These are phyloP conservation scores for Ia io DNA, from an alignment of 2,113 vertebrate species.

Conservation along the genomic window DNA sequence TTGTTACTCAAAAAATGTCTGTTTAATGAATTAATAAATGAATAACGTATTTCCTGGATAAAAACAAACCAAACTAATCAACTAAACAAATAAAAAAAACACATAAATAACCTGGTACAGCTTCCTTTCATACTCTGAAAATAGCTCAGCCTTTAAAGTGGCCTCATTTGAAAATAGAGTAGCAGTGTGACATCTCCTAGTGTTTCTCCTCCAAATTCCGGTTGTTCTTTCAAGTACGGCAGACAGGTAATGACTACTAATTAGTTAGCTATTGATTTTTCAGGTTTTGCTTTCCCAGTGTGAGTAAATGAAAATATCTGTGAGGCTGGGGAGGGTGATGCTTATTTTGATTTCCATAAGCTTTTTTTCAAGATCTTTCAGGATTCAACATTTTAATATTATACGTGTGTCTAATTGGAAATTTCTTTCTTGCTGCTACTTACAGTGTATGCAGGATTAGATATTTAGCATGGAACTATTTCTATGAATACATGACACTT, in stretches of 20 bases:
- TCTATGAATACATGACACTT: conserved; percentile 50
- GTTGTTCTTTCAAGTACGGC: conserved; percentile 9
- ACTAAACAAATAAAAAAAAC: neutral
- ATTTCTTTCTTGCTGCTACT: neutral
- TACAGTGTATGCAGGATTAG: conserved; percentile 4
- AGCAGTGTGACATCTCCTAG: neutral
- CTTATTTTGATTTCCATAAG: neutral
- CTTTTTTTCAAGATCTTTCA: neutral
- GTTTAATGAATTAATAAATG: neutral
- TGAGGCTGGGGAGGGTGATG: neutral
- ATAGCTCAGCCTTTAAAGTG: neutral
- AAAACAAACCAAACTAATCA: neutral
- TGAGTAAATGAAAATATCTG: neutral
- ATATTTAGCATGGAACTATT: conserved; percentile 53
- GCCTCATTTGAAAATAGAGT: conserved; percentile 47
- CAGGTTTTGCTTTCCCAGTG: neutral
- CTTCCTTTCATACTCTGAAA: conserved; percentile 32
- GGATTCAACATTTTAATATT: neutral
- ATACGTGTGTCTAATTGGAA: neutral
- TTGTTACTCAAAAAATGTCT: neutral
- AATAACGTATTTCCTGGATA: neutral
- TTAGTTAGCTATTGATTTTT: conserved; percentile 46
- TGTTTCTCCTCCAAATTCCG: conserved; percentile 7
- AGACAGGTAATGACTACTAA: conserved; percentile 49
- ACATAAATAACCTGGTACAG: neutral